Percentiles rank a stretch among this genome's conserved stretches.
Conservation (phyloP, 2,113 vertebrate genomes). For the Corvus moneduloides region DNA sequence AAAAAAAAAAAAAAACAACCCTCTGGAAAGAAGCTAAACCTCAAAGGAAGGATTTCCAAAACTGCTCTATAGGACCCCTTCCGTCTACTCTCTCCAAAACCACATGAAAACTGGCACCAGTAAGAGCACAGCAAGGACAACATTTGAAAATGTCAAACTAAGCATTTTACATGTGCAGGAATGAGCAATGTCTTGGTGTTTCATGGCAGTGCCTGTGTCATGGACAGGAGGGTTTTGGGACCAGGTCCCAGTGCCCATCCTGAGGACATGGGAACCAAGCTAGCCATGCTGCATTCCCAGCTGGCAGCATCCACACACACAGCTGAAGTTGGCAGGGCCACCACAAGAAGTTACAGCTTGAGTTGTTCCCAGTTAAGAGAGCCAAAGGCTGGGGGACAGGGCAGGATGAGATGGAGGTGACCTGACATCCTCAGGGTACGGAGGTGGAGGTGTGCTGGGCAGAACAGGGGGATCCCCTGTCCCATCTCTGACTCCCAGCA, state of each 20-base stretch:
- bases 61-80: neutral
- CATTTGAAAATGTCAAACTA: neutral
- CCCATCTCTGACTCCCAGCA: neutral
- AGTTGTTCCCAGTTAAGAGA: neutral
- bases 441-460: neutral
- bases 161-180: accelerated
- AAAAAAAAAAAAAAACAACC: neutral
- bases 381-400: neutral
- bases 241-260: neutral
- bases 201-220: accelerated
- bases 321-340: neutral
- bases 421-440: neutral
- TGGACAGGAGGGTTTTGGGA: neutral
- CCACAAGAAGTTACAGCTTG: neutral
- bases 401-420: neutral
- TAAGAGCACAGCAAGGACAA: neutral
- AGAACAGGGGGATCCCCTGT: neutral
- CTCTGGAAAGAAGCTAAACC: neutral
- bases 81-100: neutral
- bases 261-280: neutral
- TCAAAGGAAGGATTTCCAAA: neutral
- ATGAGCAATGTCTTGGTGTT: accelerated
- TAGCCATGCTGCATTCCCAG: neutral
- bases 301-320: neutral
- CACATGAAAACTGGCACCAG: neutral